phyloP scores from a whole-genome alignment of 2,888 invertebrate genomes.

The Drosophila imparisetae region DNA sequence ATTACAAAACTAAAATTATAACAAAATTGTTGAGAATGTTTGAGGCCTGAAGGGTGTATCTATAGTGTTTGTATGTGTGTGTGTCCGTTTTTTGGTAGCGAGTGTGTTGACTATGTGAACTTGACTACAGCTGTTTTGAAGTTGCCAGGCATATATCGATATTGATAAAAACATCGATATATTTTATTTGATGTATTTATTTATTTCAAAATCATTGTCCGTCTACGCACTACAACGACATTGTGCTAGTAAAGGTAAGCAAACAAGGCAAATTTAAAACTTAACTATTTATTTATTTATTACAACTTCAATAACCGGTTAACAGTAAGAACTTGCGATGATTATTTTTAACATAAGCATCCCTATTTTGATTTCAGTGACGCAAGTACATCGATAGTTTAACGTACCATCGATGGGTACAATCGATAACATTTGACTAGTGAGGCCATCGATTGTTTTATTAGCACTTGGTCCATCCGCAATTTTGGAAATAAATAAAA shows the following conservation, averaged over 20 bases:
- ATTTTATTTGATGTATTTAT: background rate
- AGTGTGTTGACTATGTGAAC: background rate
- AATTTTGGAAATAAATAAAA: constrained; percentile 55
- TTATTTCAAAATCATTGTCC: background rate
- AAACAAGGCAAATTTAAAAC: background rate
- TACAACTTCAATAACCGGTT: background rate
- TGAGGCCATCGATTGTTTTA: constrained; percentile 33
- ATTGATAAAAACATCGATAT: background rate
- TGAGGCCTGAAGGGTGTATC: background rate
- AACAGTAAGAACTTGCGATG: background rate
- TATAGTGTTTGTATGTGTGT: background rate
- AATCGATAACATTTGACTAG: constrained; percentile 25
- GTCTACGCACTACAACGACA: background rate
- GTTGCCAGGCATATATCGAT: background rate
- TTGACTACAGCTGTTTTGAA: constrained; percentile 22
- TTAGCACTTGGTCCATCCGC: constrained; percentile 48
- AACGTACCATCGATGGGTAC: background rate
- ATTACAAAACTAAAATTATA: background rate
- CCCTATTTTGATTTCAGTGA: background rate
- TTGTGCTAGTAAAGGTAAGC: background rate
- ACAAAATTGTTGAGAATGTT: background rate
- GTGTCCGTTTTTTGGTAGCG: background rate
- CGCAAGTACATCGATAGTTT: background rate
- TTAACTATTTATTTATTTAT: background rate
- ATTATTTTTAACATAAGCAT: background rate